Base-by-base conservation (phyloP, 2,888 invertebrate genomes). In the Sphaeridia pumilis region DNA sequence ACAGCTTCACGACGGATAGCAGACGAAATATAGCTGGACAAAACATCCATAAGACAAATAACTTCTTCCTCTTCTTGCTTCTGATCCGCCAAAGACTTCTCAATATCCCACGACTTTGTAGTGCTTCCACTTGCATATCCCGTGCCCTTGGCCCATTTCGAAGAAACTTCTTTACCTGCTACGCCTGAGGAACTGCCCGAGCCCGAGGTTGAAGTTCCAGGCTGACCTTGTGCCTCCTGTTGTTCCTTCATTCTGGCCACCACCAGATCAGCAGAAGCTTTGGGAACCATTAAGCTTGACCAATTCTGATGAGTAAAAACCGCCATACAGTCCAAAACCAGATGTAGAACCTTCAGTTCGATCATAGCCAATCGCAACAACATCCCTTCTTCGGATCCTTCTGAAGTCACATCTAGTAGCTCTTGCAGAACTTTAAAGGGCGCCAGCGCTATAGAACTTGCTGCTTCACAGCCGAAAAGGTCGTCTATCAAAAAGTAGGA, bases 41-140 rank as follows among this genome's bases (percentile, higher is more conserved):
- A 71, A 3, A 92, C 88, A 79, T 84, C 69, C 35, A 88, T 69
- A 48, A 88, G 70, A 55, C 85, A 87, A 0, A 92, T 89, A 3
- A 93, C 90, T 69, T 93, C 90, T 67, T 92, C 89, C 69, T 95
- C 94, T 72, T 94, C 92, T 56, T 85, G 86, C 56, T 82, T 80
- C 70, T 93, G 92, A 12, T 89, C 76, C 58, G 87, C 72, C 47
- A 94, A 72, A n/a, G 92, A 90, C 69, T 90, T 89, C 68, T 94
- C 93, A 34, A 94, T 88, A 72, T 94, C 92, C 94, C 94, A 95
- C 43, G 88, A 88, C 70, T 92, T 92, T 59, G 87, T 85, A 12
- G 90, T 94, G 22, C 89, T 89, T 24, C 94, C 94, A 0, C 92
- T 93, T 46, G 94, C 94, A 72, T 93, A 94, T 1, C 94, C 94